phyloP scores from a whole-genome alignment of 2,888 invertebrate species.

The Eumerus sabulonum region DNA sequence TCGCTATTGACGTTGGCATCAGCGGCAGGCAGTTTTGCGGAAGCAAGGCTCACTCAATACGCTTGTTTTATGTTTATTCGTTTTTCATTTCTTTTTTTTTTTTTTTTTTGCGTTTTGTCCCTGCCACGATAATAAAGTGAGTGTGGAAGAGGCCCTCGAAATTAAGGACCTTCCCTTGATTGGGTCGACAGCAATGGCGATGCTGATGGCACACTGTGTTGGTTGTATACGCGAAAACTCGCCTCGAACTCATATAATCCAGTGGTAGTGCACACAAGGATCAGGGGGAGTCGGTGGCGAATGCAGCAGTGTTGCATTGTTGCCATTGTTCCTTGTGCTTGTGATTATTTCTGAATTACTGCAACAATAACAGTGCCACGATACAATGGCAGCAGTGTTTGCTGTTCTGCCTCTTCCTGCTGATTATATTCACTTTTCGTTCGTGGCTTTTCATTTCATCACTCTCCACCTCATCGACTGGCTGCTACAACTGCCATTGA shows the following conservation, averaged over 20 bases:
- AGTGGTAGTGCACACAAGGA: constrained; percentile 27
- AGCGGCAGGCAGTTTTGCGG: constrained; percentile 62
- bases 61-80: constrained; percentile 34
- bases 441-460: constrained; percentile 62
- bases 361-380: constrained; percentile 66
- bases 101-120: constrained; percentile 19
- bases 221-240: constrained; percentile 29
- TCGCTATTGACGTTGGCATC: constrained; percentile 57
- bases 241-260: constrained; percentile 43
- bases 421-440: constrained; percentile 1
- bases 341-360: constrained; percentile 68
- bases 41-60: constrained; percentile 67
- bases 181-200: constrained; percentile 35
- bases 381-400: constrained; percentile 40
- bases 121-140: constrained; percentile 57
- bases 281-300: no score
- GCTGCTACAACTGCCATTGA: constrained; percentile 11
- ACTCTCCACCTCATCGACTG: constrained; percentile 64
- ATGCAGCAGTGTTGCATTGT: constrained; percentile 31
- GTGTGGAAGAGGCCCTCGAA: constrained; percentile 65
- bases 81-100: constrained; percentile 8
- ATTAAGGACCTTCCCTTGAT: constrained; percentile 67
- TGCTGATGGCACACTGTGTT: constrained; percentile 29
- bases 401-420: no score
- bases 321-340: constrained; percentile 57